phyloP scores from a whole-genome alignment of 2,797 vertebrate genomes.

The Sebastes baramenuke region DNA sequence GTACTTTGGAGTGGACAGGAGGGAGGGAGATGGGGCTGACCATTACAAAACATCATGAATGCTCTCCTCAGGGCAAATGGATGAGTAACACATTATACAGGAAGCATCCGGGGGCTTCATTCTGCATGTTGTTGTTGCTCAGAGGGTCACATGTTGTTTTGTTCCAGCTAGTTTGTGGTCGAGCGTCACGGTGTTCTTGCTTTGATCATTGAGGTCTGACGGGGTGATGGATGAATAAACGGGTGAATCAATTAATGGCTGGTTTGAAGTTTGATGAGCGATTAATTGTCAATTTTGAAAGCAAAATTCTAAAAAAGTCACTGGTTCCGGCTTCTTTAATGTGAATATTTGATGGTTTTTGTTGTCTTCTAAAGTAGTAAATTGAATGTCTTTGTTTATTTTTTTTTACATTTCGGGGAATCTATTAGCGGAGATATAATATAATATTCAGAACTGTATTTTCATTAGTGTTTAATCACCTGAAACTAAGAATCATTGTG shows the following conservation, averaged over 20 bases:
- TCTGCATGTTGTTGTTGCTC: background rate
- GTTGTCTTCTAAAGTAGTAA: too few species aligned
- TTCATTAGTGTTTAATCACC: too few species aligned
- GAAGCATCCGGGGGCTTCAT: background rate
- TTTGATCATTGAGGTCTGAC: background rate
- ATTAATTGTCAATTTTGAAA: background rate
- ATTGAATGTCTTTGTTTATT: too few species aligned
- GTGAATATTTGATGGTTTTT: too few species aligned
- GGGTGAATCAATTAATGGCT: background rate
- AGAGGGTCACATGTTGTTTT: background rate
- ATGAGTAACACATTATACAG: slow-evolving; percentile 30
- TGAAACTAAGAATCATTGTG: too few species aligned
- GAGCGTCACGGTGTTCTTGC: background rate
- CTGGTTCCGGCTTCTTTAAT: too few species aligned
- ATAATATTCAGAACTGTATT: too few species aligned
- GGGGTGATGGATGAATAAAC: background rate
- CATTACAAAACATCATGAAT: slow-evolving; percentile 60
- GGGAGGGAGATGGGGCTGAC: slow-evolving; percentile 50
- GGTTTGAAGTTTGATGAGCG: background rate
- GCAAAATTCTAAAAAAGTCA: too few species aligned
- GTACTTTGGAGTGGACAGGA: slow-evolving; percentile 32
- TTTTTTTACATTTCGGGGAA: too few species aligned
- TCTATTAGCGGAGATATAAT: too few species aligned
- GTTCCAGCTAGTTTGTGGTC: background rate
- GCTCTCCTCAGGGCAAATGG: slow-evolving; percentile 47